phyloP scores from a whole-genome alignment of 2,888 invertebrate genomes.

The Drosophila setosimentum region DNA sequence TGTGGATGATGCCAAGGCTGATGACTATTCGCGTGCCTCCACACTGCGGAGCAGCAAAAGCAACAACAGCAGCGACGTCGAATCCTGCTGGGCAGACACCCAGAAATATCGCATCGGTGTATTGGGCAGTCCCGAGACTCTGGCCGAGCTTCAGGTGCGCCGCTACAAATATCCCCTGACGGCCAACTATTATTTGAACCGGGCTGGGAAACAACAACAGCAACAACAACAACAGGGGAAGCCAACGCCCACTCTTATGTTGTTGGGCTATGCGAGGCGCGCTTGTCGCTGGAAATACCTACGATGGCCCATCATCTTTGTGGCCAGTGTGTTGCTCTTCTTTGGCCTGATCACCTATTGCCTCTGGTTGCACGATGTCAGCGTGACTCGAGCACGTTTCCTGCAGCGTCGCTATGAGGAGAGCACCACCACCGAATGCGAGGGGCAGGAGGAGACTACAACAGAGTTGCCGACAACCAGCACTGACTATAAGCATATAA shows the following conservation, averaged over 20 bases:
- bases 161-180: constrained; percentile 81
- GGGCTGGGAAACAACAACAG: constrained; percentile 7
- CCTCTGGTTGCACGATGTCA: constrained; percentile 82
- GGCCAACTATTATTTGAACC: constrained; percentile 79
- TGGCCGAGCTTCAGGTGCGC: constrained; percentile 82
- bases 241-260: constrained; percentile 65
- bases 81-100: constrained; percentile 58
- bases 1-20: constrained; percentile 45
- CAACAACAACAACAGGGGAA: constrained; percentile 43
- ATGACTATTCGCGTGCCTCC: constrained; percentile 68
- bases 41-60: constrained; percentile 67
- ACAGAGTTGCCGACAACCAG: constrained; percentile 27
- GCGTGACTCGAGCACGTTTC: constrained; percentile 77
- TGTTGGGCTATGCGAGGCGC: constrained; percentile 64
- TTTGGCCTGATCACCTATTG: constrained; percentile 83
- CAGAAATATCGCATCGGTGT: constrained; percentile 80
- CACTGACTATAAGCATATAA: constrained; percentile 16
- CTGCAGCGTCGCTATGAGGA: constrained; percentile 71
- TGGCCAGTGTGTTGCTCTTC: constrained; percentile 79
- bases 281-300: constrained; percentile 81
- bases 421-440: constrained; percentile 39
- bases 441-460: constrained; percentile 37
- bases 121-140: constrained; percentile 75
- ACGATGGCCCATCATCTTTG: constrained; percentile 81
- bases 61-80: constrained; percentile 45